Evolutionary conservation across 1,140 invertebrate species (phyloP).

Genomic region (Drosophila kepulauana): DNA sequence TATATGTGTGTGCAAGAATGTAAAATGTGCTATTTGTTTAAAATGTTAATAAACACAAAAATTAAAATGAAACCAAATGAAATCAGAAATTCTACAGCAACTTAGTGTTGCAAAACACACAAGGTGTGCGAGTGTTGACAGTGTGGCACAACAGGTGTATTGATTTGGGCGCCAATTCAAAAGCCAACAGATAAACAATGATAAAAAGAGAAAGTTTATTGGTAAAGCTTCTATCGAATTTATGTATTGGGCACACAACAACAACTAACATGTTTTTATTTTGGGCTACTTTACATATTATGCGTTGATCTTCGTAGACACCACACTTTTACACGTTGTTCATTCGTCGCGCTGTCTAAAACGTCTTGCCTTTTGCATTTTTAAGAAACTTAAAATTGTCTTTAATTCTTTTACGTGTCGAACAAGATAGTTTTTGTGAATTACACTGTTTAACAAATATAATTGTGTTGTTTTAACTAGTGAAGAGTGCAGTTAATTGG

Average conservation of each 20-base stretch:
- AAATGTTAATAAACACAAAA: slow-evolving; percentile 4
- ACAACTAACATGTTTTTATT: slow-evolving; percentile 40
- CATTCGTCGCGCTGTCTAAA: slow-evolving; percentile 2
- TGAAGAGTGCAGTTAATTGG: background rate
- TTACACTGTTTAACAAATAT: slow-evolving; percentile 3
- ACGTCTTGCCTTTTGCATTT: background rate
- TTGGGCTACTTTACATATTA: slow-evolving; percentile 33
- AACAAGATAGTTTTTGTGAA: background rate
- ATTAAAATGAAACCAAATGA: background rate
- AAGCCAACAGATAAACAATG: background rate
- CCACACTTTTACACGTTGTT: slow-evolving; percentile 10
- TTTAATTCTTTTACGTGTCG: background rate
- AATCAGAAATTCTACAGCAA: too few relatives aligned
- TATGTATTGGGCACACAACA: slow-evolving; percentile 1
- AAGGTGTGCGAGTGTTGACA: background rate
- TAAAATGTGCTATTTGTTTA: slow-evolving; percentile 29
- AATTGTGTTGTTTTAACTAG: background rate
- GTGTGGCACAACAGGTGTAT: background rate
- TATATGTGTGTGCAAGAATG: slow-evolving; percentile 8
- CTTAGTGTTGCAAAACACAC: slow-evolving; percentile 19
- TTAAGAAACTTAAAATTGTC: background rate
- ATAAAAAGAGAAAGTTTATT: slow-evolving; percentile 12
- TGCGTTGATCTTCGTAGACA: background rate
- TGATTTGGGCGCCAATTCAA: background rate
- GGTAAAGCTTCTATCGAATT: slow-evolving; percentile 9